Conservation (phyloP, 2,113 vertebrate species). For the Coptodon bakossiorum region DNA sequence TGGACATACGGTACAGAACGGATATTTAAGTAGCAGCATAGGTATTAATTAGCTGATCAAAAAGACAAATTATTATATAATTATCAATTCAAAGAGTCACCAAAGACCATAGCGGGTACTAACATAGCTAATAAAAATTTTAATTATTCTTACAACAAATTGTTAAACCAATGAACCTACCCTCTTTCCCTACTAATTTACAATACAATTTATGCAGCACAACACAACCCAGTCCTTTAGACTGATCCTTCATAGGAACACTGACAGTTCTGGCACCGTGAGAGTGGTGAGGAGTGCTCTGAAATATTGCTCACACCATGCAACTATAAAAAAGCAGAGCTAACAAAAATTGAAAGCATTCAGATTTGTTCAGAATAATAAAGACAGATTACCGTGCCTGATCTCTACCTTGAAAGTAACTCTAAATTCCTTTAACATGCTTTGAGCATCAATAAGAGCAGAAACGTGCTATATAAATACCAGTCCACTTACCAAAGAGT, state of each 20-base stretch:
- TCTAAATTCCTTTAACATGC: neutral
- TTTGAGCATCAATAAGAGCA: neutral
- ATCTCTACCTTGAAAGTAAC: neutral
- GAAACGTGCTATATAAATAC: neutral
- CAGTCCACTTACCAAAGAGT: neutral
- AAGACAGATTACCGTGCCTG: neutral
- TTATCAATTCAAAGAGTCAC: slow-evolving; percentile 41
- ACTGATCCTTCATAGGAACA: neutral
- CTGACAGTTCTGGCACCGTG: neutral
- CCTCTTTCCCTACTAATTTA: neutral
- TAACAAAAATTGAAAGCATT: neutral
- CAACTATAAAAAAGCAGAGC: neutral
- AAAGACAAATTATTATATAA: slow-evolving; percentile 38
- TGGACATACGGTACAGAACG: neutral
- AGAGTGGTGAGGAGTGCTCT: neutral
- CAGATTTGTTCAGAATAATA: neutral
- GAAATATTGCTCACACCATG: neutral
- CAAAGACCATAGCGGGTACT: slow-evolving; percentile 2
- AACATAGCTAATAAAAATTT: neutral
- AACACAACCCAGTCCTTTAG: neutral
- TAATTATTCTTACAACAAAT: neutral
- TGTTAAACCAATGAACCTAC: neutral
- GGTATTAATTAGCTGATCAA: neutral
- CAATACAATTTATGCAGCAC: neutral
- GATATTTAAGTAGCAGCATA: neutral